These are phyloP conservation scores for Clavelina lepadiformis DNA, from an alignment of 23 tunicate species.

Conservation along the genomic window DNA sequence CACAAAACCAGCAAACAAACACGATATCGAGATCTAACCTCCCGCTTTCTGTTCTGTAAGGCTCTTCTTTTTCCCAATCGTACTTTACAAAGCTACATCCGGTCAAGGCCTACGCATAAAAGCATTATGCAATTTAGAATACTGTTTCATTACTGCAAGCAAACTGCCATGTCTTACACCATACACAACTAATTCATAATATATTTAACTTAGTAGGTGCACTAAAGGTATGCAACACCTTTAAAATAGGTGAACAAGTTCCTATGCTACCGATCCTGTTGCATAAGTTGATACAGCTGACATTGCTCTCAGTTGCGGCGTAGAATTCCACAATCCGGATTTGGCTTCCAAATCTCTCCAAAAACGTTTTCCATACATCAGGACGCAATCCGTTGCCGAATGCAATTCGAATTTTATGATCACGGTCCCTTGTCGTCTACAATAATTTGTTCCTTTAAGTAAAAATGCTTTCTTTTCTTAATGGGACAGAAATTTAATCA, in stretches of 20 bases:
- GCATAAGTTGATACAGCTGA: conserved; percentile 17
- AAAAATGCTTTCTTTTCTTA: background rate
- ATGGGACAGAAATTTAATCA: background rate
- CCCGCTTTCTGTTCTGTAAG: background rate
- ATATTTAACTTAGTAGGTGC: no score
- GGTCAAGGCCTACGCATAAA: background rate
- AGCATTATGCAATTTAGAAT: no score
- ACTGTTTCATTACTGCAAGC: no score
- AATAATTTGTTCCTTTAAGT: background rate
- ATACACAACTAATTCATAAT: no score
- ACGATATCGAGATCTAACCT: no score
- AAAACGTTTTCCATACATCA: conserved; percentile 43
- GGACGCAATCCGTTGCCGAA: conserved; percentile 50
- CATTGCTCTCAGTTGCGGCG: conserved; percentile 54
- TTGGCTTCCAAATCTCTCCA: conserved; percentile 31
- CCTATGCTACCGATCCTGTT: conserved; percentile 33
- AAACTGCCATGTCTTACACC: no score
- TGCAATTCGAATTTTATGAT: conserved; percentile 41
- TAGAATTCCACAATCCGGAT: conserved; percentile 36
- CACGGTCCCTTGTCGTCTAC: conserved; percentile 29
- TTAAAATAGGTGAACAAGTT: conserved; percentile 27
- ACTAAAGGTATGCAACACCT: conserved; percentile 14
- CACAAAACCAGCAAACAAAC: no score
- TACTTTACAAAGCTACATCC: background rate
- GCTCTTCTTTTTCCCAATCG: conserved; percentile 1